These are phyloP conservation scores for Lycaena phlaeas DNA, from an alignment of 2,888 invertebrate genomes.

Conservation along the genomic window DNA sequence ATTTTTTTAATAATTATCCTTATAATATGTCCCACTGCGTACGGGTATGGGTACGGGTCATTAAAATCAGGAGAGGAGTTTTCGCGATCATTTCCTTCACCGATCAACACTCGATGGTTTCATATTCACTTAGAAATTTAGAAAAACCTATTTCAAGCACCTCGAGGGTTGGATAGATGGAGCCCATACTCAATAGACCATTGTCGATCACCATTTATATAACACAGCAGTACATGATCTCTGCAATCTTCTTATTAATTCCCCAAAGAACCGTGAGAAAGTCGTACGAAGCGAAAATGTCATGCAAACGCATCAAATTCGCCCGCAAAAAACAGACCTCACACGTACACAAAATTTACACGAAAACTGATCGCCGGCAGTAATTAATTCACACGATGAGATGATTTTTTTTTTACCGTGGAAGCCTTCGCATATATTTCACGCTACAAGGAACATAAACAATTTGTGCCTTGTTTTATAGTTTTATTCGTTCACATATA, in stretches of 20 bases:
- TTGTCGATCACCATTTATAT: too few species aligned
- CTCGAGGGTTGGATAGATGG: too few species aligned
- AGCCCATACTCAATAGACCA: too few species aligned
- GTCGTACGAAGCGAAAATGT: slow-evolving; percentile 12
- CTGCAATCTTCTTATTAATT: neutral
- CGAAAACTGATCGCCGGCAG: slow-evolving; percentile 33
- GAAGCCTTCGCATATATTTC: slow-evolving; percentile 11
- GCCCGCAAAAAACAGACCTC: slow-evolving; percentile 37
- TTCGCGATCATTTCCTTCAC: too few species aligned
- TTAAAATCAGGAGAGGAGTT: too few species aligned
- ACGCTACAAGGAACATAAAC: slow-evolving; percentile 1
- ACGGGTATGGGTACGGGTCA: too few species aligned
- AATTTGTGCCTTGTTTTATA: neutral
- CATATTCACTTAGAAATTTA: too few species aligned
- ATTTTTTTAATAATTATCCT: too few species aligned
- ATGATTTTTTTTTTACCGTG: slow-evolving; percentile 21
- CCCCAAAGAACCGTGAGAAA: slow-evolving; percentile 17
- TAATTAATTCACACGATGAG: slow-evolving; percentile 27
- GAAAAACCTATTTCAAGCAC: too few species aligned
- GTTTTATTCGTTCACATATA: neutral
- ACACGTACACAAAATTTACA: slow-evolving; percentile 28
- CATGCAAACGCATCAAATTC: slow-evolving; percentile 18
- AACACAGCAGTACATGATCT: neutral
- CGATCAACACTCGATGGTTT: too few species aligned
- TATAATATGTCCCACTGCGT: too few species aligned